Percentiles rank a stretch among this genome's conserved stretches.
These are phyloP conservation scores for Andrena marginata DNA, from an alignment of 2,888 invertebrate species.

Conservation along the genomic window DNA sequence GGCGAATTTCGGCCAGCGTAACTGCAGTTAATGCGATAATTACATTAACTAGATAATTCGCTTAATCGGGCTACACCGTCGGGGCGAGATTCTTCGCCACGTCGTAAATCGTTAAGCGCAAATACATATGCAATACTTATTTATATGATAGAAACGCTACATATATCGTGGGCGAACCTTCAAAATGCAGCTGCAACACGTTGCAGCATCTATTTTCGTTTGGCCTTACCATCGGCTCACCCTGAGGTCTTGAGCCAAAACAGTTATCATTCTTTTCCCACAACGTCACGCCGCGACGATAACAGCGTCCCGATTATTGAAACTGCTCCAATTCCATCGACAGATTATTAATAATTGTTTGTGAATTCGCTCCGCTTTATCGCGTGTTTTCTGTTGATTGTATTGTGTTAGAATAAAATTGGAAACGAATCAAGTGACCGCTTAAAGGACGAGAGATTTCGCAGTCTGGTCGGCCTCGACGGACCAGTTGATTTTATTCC, in stretches of 20 bases:
- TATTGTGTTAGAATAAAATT: background rate
- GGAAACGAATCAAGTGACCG: background rate
- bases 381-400: background rate
- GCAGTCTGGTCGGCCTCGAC: too few relatives aligned
- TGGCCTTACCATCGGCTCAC: conserved; percentile 39
- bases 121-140: conserved; percentile 16
- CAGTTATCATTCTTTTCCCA: conserved; percentile 35
- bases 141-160: conserved; percentile 15
- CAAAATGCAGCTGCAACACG: conserved; percentile 47
- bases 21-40: background rate
- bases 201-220: conserved; percentile 54
- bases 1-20: background rate
- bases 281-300: conserved; percentile 44
- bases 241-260: conserved; percentile 50
- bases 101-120: background rate
- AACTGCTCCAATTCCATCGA: conserved; percentile 42
- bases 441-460: background rate
- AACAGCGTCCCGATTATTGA: conserved; percentile 22
- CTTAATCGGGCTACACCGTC: too few relatives aligned
- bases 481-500: too few relatives aligned
- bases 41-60: background rate
- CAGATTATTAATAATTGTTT: conserved; percentile 52
- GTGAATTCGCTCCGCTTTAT: background rate
- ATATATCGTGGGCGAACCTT: conserved; percentile 38
- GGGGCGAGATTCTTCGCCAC: background rate